Evolutionary conservation across 2,888 invertebrate genomes (phyloP), one percentile per base, ranked within the genome.

Genomic region (Melieria picta): DNA sequence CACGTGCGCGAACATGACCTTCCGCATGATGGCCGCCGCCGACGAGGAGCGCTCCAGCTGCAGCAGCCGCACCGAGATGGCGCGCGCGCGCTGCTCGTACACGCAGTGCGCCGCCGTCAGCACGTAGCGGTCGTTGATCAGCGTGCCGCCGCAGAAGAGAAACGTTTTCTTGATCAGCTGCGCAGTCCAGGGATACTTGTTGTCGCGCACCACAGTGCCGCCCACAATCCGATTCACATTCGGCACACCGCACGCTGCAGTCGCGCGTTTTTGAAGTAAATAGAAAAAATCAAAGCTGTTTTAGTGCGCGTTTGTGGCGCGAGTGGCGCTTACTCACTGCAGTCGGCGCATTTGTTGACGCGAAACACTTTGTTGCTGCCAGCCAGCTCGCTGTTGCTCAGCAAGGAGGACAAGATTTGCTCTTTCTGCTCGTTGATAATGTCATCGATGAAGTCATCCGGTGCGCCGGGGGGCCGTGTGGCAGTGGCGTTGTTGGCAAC

Each of bases 131-230:
- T 85, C 84, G 63, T 85, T 86, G 72, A 86, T 86, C 72, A 86
- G 75, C 46, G 86, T 79, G 72, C 84, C 86, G 52, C 85, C 86
- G 65, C 86, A 86, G 72, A 82, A 86, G 43, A 85, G 80, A 16
- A 80, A 77, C 5, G 76, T 64, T 4, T 75, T 78, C 63, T 78
- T 79, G 4, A 83, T 66, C 62, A 86, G 77, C 73, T 86, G 86
- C 0, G 82, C 84, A 30, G 85, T 85, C 86, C 86, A 86, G 7
- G 86, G 86, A 75, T 85, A 86, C 75, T 86, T 86, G 74, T 86
- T 86, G 69, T 78, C 76, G 56, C 80, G 81, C 61, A 86, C 85
- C 47, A 79, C 78, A 55, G 78, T 78, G 52, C 86, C 86, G 72
- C 86, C 86, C 72, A 86, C 81, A 79, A 86, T 86, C 74, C 86